Percentiles rank a stretch among this genome's conserved stretches.
Conservation (phyloP, 2,797 vertebrate species). For the Malurus leucopterus region DNA sequence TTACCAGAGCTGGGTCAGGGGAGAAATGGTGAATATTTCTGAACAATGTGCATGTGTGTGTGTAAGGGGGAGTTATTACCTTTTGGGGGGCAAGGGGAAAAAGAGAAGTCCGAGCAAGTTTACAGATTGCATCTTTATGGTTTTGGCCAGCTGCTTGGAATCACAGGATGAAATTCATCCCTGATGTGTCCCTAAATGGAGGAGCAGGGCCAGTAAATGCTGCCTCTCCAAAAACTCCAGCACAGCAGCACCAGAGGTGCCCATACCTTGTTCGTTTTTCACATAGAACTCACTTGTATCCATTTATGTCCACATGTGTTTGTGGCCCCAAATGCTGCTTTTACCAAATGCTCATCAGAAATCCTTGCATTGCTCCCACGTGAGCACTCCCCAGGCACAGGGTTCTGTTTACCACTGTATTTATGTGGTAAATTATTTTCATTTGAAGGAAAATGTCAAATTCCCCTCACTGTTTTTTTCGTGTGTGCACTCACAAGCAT, state of each 20-base stretch:
- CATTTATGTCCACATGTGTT: accelerated
- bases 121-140: conserved; percentile 28
- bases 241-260: neutral
- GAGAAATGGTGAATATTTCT: conserved; percentile 34
- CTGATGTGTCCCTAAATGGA: neutral
- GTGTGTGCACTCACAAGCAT: neutral
- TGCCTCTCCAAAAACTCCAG: neutral
- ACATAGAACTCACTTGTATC: neutral
- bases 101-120: neutral
- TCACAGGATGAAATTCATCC: neutral
- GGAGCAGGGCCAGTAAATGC: neutral
- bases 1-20: conserved; percentile 9
- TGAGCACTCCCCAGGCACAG: neutral
- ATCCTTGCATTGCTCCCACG: neutral
- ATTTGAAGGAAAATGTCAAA: neutral
- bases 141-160: conserved; percentile 36
- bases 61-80: neutral
- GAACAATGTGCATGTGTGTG: neutral
- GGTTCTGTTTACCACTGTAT: neutral
- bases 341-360: neutral
- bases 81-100: neutral
- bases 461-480: neutral
- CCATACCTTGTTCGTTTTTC: accelerated
- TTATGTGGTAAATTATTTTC: neutral
- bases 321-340: neutral